Conservation (phyloP, 1,140 invertebrate species). For the Diorhabda carinulata region DNA sequence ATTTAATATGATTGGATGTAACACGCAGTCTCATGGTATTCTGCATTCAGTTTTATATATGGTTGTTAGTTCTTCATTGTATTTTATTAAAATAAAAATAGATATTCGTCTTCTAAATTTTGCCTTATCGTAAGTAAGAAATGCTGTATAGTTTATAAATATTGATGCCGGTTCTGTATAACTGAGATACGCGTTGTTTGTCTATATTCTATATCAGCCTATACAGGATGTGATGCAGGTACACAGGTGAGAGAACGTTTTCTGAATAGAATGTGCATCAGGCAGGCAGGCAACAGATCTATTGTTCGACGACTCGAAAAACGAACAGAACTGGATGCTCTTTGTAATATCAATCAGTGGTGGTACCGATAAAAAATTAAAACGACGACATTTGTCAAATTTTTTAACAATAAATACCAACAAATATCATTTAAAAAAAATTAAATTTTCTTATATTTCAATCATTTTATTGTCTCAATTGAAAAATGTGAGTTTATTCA, state of each 20-base stretch:
- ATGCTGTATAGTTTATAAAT: background rate
- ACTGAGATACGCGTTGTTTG: background rate
- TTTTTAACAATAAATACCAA: too few relatives aligned
- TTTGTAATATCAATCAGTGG: slow-evolving; percentile 1
- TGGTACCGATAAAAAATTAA: background rate
- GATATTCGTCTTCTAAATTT: too few relatives aligned
- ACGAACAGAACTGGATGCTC: slow-evolving; percentile 1
- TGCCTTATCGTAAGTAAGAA: background rate
- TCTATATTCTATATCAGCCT: slow-evolving; percentile 2
- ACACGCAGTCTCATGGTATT: too few relatives aligned
- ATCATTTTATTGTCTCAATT: too few relatives aligned
- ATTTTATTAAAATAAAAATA: too few relatives aligned
- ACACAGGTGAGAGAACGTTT: slow-evolving; percentile 1
- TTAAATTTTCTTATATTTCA: too few relatives aligned
- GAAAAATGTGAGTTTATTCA: too few relatives aligned
- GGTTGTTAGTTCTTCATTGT: too few relatives aligned
- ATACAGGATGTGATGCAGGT: slow-evolving; percentile 1
- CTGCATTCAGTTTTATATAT: too few relatives aligned
- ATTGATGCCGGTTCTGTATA: background rate
- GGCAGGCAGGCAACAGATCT: slow-evolving; percentile 1
- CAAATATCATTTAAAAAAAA: too few relatives aligned
- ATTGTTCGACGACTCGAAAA: slow-evolving; percentile 2
- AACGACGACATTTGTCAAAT: background rate
- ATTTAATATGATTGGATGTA: too few relatives aligned
- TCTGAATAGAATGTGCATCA: slow-evolving; percentile 2